phyloP scores from a whole-genome alignment of 2,113 vertebrate species.

The Lophius piscatorius region DNA sequence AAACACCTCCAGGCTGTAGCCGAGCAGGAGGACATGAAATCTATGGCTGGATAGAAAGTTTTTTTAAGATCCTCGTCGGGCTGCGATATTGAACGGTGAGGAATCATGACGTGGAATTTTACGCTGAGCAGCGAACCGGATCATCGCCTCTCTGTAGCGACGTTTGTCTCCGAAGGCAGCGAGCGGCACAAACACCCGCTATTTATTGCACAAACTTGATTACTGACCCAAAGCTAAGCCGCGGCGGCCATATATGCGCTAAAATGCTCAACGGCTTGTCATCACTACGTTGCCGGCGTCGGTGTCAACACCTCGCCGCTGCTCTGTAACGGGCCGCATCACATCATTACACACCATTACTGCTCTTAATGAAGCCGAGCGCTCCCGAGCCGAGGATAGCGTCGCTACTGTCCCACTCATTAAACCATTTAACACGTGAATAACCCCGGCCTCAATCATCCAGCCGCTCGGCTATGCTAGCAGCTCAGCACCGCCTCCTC shows the following conservation, averaged over 20 bases:
- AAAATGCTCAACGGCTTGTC: conserved; percentile 20
- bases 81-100: no score
- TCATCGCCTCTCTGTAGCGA: no score
- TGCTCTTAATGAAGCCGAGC: conserved; percentile 62
- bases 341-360: conserved; percentile 68
- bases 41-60: no score
- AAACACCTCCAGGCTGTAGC: no score
- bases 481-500: no score
- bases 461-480: conserved; percentile 25
- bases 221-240: conserved; percentile 18
- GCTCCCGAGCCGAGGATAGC: conserved; percentile 30
- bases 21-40: no score
- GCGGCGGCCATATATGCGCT: conserved; percentile 44
- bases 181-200: conserved; percentile 6
- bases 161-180: no score
- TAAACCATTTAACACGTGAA: conserved; percentile 51
- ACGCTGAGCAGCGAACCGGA: no score
- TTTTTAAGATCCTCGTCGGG: no score
- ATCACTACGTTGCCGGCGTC: conserved; percentile 51
- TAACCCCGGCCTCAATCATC: conserved; percentile 46
- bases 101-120: no score
- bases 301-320: conserved; percentile 56
- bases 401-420: conserved; percentile 41
- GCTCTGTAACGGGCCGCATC: conserved; percentile 47
- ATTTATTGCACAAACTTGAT: conserved; percentile 17